Conservation (phyloP, 2,797 vertebrate species). For the Distichodus sexfasciatus region DNA sequence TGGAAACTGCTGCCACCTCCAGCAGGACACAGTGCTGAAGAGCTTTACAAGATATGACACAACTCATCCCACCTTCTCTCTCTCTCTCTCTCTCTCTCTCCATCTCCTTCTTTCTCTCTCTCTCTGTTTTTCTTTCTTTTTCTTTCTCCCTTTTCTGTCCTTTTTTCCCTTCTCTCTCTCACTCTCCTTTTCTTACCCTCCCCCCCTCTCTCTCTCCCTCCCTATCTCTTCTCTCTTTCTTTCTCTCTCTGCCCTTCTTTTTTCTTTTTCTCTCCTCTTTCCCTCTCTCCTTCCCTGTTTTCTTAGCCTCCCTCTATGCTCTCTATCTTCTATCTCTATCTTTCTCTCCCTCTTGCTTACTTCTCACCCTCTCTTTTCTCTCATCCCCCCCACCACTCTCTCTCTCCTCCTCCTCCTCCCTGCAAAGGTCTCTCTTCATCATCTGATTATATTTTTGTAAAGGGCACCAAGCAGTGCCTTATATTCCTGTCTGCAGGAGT, state of each 20-base stretch:
- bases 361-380: neutral
- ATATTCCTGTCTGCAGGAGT: neutral
- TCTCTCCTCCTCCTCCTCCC: neutral
- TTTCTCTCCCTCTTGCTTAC: neutral
- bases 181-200: neutral
- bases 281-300: neutral
- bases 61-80: neutral
- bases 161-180: neutral
- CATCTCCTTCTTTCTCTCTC: too few relatives aligned
- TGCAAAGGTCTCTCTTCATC: neutral
- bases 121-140: neutral
- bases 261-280: neutral
- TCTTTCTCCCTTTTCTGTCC: neutral
- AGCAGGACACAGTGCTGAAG: neutral
- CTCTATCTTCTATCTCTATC: neutral
- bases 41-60: neutral
- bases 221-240: neutral
- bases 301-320: neutral
- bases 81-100: neutral
- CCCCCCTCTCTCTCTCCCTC: neutral
- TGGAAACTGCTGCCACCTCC: neutral
- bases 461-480: neutral
- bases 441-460: slow-evolving; percentile 1
- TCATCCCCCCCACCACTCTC: neutral
- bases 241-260: neutral